Conservation (phyloP, 2,888 invertebrate species). For the Plagodis dolabraria region DNA sequence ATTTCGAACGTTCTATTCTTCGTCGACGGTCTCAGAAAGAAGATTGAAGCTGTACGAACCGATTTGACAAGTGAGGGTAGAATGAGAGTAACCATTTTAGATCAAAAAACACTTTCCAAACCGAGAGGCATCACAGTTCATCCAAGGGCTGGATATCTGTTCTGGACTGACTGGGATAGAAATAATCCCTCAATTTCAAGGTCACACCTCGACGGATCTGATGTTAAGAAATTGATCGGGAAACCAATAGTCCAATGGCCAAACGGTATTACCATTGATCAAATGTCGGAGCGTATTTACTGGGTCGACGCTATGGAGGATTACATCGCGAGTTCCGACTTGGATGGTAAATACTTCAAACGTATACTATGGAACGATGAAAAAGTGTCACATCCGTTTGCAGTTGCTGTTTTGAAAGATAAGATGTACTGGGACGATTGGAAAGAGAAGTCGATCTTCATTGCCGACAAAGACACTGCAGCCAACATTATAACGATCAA, state of each 20-base stretch:
- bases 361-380: slow-evolving; percentile 87
- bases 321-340: slow-evolving; percentile 91
- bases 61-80: slow-evolving; percentile 84
- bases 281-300: slow-evolving; percentile 91
- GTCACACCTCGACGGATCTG: slow-evolving; percentile 91
- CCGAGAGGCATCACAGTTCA: slow-evolving; percentile 94
- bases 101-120: slow-evolving; percentile 86
- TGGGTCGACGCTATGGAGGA: slow-evolving; percentile 95
- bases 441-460: slow-evolving; percentile 91
- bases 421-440: slow-evolving; percentile 96
- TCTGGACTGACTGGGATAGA: slow-evolving; percentile 95
- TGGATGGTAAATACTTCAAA: slow-evolving; percentile 88
- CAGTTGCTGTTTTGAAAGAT: slow-evolving; percentile 93
- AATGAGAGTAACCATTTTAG: slow-evolving; percentile 91
- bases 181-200: slow-evolving; percentile 91
- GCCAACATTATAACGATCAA: slow-evolving; percentile 85
- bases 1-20: slow-evolving; percentile 94
- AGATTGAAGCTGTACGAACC: slow-evolving; percentile 92
- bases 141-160: slow-evolving; percentile 90
- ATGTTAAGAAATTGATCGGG: slow-evolving; percentile 87
- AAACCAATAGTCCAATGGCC: slow-evolving; percentile 92
- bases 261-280: slow-evolving; percentile 94
- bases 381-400: slow-evolving; percentile 92
- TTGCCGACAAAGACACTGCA: slow-evolving; percentile 91
- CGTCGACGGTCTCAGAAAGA: slow-evolving; percentile 91